Percentiles rank a stretch among this genome's conserved stretches.
phyloP scores from a whole-genome alignment of 2,113 vertebrate species.

The Narcine bancroftii region DNA sequence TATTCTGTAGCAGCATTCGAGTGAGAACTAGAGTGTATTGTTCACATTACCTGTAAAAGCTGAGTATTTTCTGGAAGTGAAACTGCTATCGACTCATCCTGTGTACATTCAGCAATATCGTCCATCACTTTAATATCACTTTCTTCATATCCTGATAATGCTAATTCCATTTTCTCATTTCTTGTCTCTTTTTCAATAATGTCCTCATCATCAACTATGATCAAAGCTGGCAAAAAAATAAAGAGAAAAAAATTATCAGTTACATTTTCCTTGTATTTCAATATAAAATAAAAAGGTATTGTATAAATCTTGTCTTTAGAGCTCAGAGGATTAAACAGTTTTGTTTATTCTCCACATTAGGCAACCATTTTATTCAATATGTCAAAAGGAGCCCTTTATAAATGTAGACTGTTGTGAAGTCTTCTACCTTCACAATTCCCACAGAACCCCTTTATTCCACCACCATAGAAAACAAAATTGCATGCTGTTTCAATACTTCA shows the following conservation, averaged over 20 bases:
- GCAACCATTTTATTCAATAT: not conserved
- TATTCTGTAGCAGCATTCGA: not conserved
- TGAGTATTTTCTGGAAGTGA: constrained; percentile 51
- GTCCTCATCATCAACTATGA: constrained; percentile 59
- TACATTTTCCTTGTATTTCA: not conserved
- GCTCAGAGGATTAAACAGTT: too few relatives aligned
- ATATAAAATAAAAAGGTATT: not conserved
- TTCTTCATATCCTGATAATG: constrained; percentile 50
- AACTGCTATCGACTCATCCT: constrained; percentile 49
- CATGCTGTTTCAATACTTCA: not conserved
- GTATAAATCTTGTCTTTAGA: too few relatives aligned
- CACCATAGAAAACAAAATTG: not conserved
- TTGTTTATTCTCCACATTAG: too few relatives aligned
- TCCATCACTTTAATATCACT: constrained; percentile 62
- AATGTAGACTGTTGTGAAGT: too few relatives aligned
- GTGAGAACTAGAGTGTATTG: not conserved
- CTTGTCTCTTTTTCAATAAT: constrained; percentile 53
- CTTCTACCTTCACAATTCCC: too few relatives aligned
- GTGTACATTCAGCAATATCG: constrained; percentile 52
- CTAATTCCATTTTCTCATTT: constrained; percentile 48
- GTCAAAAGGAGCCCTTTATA: not conserved
- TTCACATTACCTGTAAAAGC: constrained; percentile 51
- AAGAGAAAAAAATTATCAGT: not conserved
- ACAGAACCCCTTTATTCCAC: not conserved
- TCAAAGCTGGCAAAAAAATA: constrained; percentile 58